Evolutionary conservation across 2,797 vertebrate genomes (phyloP), one percentile per base, ranked within the genome.

Genomic region (Lepilemur ruficaudatus): DNA sequence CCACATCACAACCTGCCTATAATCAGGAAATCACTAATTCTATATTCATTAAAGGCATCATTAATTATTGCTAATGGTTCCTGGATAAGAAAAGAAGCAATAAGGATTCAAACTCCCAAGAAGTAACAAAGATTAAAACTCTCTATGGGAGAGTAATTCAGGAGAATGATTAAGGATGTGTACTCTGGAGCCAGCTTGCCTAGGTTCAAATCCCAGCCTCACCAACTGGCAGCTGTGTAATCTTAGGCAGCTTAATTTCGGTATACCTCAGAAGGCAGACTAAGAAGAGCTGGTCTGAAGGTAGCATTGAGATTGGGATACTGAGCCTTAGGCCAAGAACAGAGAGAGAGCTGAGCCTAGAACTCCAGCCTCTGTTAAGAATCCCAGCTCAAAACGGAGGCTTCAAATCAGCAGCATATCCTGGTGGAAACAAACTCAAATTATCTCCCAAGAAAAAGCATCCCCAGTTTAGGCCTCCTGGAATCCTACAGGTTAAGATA

Each of bases 31-130:
- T 70, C 32, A 46, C 32, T 79, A 95, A 91, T 65, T 93, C 61
- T 82, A n/a, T n/a, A 75, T 67, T 57, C n/a, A 82, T 86, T 85
- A 89, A 96, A 94, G 52, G 25, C 52, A 83, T 83, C 23, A 65
- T 11, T 89, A 79, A 85, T 76, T 65, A 95, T 32, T 65, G 43
- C 61, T 93, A 90, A 76, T 52, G 41, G 65, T 69, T 88, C 78
- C 59, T 92, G n/a, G n/a, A n/a, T 82, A 14, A 89, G 57, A 86
- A 85, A 91, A 73, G 46, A 20, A 86, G 4, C 4, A 41, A 2
- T 61, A 79, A 82, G 52, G 35, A 67, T 28, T 95, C 87, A 95
- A 92, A 96, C 12, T 93, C 50, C 63, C 55, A 95, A 63, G 1
- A 69, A 25, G 32, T 65, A 35, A 2, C 67, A 79, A 82, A 57